Conservation (phyloP, 1,140 invertebrate species). For the Phthorimaea operculella region DNA sequence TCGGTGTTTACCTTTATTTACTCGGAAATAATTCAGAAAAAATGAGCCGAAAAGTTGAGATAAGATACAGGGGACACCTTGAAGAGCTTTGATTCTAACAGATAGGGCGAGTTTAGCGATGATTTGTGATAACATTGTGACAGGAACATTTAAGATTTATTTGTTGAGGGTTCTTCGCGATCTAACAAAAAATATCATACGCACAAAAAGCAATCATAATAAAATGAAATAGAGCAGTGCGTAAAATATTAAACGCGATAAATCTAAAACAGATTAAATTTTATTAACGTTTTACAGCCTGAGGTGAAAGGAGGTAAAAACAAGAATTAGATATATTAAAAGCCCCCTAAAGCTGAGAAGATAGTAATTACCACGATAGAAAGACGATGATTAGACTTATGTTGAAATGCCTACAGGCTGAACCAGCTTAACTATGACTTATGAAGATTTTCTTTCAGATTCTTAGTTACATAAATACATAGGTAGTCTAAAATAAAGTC, state of each 20-base stretch:
- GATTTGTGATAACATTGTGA: too few species aligned
- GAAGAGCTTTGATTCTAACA: conserved; percentile 4
- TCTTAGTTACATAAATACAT: too few species aligned
- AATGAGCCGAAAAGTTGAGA: conserved; percentile 32
- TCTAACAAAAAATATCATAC: too few species aligned
- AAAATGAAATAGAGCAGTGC: too few species aligned
- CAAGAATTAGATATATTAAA: neutral
- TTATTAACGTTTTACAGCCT: neutral
- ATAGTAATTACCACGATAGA: neutral
- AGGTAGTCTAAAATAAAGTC: too few species aligned
- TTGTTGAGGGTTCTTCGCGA: too few species aligned
- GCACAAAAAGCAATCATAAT: too few species aligned
- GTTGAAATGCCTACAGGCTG: neutral
- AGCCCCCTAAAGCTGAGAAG: neutral
- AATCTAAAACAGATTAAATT: too few species aligned
- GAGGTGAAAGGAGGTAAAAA: neutral
- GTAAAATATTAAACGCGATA: too few species aligned
- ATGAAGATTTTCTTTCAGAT: too few species aligned
- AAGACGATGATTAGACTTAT: neutral
- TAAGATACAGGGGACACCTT: conserved; percentile 18
- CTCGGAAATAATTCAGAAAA: conserved; percentile 39
- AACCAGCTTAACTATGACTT: too few species aligned
- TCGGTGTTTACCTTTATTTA: conserved; percentile 46
- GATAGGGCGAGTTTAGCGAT: neutral
- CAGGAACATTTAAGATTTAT: too few species aligned